These are phyloP conservation scores for Orchesella flavescens DNA, from an alignment of 2,888 invertebrate genomes.

Conservation along the genomic window DNA sequence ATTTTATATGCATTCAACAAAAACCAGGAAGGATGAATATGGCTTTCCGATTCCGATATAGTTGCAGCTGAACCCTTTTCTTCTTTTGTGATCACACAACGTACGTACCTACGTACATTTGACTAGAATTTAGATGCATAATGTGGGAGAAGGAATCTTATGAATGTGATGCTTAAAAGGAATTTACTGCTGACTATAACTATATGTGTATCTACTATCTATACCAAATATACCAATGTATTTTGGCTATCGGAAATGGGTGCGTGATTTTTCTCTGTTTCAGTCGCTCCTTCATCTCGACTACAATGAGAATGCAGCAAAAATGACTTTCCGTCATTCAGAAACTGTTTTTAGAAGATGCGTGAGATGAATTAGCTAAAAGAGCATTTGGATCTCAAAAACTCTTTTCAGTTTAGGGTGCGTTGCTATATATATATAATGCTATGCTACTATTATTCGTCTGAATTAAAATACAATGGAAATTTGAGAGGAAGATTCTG, in stretches of 20 bases:
- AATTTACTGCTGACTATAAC: slow-evolving; percentile 47
- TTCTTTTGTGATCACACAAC: background rate
- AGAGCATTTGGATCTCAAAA: background rate
- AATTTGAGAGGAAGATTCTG: background rate
- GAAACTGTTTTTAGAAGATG: background rate
- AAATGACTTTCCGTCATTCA: background rate
- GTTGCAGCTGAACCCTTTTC: background rate
- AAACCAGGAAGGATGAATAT: background rate
- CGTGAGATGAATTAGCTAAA: slow-evolving; percentile 39
- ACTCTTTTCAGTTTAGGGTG: too few species aligned
- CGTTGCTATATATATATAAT: too few species aligned
- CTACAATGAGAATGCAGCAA: slow-evolving; percentile 8
- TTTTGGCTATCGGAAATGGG: too few species aligned
- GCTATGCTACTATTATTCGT: too few species aligned
- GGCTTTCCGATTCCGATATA: background rate
- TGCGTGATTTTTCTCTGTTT: slow-evolving; percentile 18
- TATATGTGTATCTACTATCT: too few species aligned
- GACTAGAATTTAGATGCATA: slow-evolving; percentile 36
- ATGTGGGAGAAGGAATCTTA: background rate
- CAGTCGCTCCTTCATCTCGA: background rate
- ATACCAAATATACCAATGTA: too few species aligned
- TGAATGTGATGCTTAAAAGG: background rate
- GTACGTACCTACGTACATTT: slow-evolving; percentile 33
- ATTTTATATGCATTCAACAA: background rate
- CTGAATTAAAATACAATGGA: too few species aligned